A percentile compares a stretch with the other conserved stretches of the same genome.
Conservation (phyloP, 2,797 vertebrate genomes). For the Parotocinclus haroldoi region DNA sequence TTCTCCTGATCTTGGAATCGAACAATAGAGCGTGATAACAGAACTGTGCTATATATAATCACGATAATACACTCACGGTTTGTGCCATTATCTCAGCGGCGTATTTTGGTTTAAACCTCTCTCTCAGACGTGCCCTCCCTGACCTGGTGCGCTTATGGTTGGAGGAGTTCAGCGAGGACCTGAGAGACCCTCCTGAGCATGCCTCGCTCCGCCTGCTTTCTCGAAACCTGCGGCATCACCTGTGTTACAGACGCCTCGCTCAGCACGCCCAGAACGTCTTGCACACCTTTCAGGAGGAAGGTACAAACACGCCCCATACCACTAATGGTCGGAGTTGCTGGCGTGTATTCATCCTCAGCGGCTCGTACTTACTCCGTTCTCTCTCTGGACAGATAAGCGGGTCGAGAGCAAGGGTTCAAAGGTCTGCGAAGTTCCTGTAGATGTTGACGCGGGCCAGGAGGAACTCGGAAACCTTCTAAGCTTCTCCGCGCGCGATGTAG, state of each 20-base stretch:
- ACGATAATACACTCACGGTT: too few species aligned
- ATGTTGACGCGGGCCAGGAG: conserved; percentile 25
- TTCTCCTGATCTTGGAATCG: too few species aligned
- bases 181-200: conserved; percentile 74
- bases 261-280: conserved; percentile 64
- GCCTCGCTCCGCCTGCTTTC: conserved; percentile 64
- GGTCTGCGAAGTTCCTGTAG: neutral
- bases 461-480: conserved; percentile 64
- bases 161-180: conserved; percentile 74
- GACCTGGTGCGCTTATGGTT: conserved; percentile 73
- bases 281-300: conserved; percentile 64
- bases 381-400: conserved; percentile 17
- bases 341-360: neutral
- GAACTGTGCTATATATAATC: too few species aligned
- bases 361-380: neutral
- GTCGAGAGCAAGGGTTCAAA: neutral
- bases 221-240: conserved; percentile 64
- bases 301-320: too few species aligned
- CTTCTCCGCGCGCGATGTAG: conserved; percentile 72
- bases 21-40: too few species aligned
- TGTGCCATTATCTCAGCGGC: neutral
- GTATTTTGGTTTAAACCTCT: neutral
- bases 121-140: conserved; percentile 54
- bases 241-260: conserved; percentile 60
- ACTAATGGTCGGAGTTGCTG: too few species aligned